A percentile compares a stretch with the other conserved stretches of the same genome.
Conservation (phyloP, 2,113 vertebrate species). For the Toxotes jaculatrix region DNA sequence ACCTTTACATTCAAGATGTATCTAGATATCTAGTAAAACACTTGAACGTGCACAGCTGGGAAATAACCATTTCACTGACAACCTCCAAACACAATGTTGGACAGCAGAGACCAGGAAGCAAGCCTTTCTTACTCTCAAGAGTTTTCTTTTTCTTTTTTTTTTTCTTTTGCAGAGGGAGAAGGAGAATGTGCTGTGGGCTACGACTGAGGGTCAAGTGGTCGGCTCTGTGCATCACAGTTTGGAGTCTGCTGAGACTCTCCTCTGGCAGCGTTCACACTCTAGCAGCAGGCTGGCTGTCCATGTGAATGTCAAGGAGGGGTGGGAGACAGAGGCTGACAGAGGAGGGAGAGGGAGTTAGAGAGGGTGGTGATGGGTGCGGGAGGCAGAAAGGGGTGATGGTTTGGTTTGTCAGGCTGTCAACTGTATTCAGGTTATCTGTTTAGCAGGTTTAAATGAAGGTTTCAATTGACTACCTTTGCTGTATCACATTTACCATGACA, state of each 20-base stretch:
- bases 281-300: constrained; percentile 32
- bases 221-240: constrained; percentile 53
- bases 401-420: constrained; percentile 40
- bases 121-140: not conserved
- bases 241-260: constrained; percentile 51
- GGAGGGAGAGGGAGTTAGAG: not conserved
- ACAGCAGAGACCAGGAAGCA: constrained; percentile 9
- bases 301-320: constrained; percentile 46
- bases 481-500: not conserved
- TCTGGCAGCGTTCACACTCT: constrained; percentile 34
- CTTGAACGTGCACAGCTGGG: not conserved
- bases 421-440: constrained; percentile 25
- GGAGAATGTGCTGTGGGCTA: constrained; percentile 46
- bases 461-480: not conserved
- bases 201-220: constrained; percentile 45
- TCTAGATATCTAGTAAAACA: not conserved
- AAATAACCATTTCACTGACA: constrained; percentile 7
- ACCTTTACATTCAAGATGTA: not conserved
- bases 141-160: not conserved
- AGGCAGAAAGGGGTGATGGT: constrained; percentile 15
- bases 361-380: constrained; percentile 18
- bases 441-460: constrained; percentile 2
- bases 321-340: constrained; percentile 26
- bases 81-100: constrained; percentile 8
- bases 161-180: not conserved